Conservation (phyloP, 2,888 invertebrate genomes). For the Amphiduros pacificus region DNA sequence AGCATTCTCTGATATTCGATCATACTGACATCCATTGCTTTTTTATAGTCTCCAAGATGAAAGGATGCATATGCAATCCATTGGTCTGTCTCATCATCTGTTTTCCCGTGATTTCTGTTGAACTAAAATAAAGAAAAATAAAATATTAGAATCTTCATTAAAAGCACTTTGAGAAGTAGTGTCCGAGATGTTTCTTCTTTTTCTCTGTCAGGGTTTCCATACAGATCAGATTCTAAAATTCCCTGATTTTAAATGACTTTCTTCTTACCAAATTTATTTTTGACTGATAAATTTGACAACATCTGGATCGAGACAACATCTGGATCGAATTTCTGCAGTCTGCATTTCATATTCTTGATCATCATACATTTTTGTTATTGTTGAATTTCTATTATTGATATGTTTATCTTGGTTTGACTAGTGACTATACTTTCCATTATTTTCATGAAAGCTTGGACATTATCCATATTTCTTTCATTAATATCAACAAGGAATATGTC, state of each 20-base stretch:
- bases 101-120: slow-evolving; percentile 64
- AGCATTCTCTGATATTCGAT: no score
- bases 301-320: neutral
- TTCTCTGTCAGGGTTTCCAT: no score
- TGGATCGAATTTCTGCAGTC: neutral
- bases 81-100: slow-evolving; percentile 67
- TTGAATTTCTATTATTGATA: neutral
- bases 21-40: slow-evolving; percentile 71
- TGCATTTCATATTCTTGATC: neutral
- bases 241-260: neutral
- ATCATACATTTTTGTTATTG: neutral
- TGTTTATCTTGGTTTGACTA: neutral
- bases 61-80: slow-evolving; percentile 97
- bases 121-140: slow-evolving; percentile 59
- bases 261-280: no score
- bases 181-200: no score
- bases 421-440: no score
- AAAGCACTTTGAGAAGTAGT: no score
- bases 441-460: no score
- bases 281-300: no score
- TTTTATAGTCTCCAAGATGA: slow-evolving; percentile 90
- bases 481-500: no score
- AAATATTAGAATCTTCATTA: no score
- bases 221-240: neutral
- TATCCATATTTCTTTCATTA: no score